phyloP scores from a whole-genome alignment of 2,888 invertebrate species.

The Himalopsyche kuldschensis region DNA sequence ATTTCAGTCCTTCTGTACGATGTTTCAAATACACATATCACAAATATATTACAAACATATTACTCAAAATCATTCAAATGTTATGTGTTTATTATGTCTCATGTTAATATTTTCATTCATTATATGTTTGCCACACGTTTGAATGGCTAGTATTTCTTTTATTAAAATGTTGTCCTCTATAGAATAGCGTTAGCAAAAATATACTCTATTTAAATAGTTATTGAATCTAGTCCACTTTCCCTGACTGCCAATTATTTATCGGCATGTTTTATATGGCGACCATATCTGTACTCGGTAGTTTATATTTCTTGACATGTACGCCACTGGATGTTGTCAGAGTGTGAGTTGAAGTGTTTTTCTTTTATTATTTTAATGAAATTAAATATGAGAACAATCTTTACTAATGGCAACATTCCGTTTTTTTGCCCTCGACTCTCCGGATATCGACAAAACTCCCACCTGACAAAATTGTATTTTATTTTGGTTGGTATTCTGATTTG shows the following conservation, averaged over 20 bases:
- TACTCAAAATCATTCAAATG: not conserved
- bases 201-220: not conserved
- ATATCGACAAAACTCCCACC: constrained; percentile 23
- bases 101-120: constrained; percentile 9
- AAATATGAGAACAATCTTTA: constrained; percentile 23
- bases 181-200: not conserved
- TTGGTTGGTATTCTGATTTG: constrained; percentile 21
- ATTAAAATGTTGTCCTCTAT: not conserved
- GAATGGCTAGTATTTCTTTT: not conserved
- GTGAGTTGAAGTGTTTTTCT: constrained; percentile 6
- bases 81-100: not conserved
- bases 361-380: constrained; percentile 1
- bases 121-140: not conserved
- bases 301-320: constrained; percentile 34
- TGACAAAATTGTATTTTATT: constrained; percentile 19
- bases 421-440: constrained; percentile 12
- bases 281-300: not conserved
- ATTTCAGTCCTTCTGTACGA: not conserved
- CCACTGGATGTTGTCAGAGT: constrained; percentile 36
- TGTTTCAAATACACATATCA: not conserved
- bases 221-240: not conserved
- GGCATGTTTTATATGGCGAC: not conserved
- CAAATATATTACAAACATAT: not conserved
- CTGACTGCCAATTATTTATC: not conserved
- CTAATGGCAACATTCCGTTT: constrained; percentile 40